Percentiles rank a stretch among this genome's conserved stretches.
Conservation (phyloP, 2,888 invertebrate species). For the Pollenia griseotomentosa region DNA sequence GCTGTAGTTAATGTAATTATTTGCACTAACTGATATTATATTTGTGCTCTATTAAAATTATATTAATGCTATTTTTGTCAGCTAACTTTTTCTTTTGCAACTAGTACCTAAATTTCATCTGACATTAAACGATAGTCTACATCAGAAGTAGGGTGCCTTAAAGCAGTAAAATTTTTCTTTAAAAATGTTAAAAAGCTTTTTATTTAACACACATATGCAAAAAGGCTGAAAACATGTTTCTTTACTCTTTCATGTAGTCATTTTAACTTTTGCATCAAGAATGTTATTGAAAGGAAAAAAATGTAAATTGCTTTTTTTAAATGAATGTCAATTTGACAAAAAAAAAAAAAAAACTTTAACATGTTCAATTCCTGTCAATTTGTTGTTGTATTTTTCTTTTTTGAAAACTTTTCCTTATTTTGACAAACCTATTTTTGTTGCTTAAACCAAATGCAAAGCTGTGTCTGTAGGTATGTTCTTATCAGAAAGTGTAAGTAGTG, state of each 20-base stretch:
- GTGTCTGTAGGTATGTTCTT: not conserved
- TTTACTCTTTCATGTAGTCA: constrained; percentile 18
- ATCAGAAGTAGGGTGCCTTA: too few relatives aligned
- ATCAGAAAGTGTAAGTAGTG: not conserved
- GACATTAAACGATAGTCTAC: too few relatives aligned
- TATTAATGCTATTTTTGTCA: too few relatives aligned
- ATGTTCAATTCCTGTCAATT: constrained; percentile 36
- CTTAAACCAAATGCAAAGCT: not conserved
- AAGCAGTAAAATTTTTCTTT: not conserved
- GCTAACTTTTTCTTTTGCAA: too few relatives aligned
- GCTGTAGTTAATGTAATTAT: too few relatives aligned
- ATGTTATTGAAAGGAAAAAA: constrained; percentile 14
- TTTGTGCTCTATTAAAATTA: too few relatives aligned
- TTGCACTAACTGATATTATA: too few relatives aligned
- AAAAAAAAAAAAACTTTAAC: constrained; percentile 39
- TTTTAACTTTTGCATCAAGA: constrained; percentile 27
- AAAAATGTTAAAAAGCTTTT: not conserved
- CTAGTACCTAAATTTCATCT: too few relatives aligned
- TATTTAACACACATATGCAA: not conserved
- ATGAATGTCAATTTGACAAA: constrained; percentile 58
- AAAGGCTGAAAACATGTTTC: not conserved
- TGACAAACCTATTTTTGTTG: not conserved
- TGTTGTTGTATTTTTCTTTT: constrained; percentile 2
- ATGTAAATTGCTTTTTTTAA: constrained; percentile 60
- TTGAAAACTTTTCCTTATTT: too few relatives aligned